A percentile compares a stretch with the other conserved stretches of the same genome.
These are phyloP conservation scores for Caligus rogercresseyi DNA, from an alignment of 1,140 invertebrate genomes.

Conservation along the genomic window DNA sequence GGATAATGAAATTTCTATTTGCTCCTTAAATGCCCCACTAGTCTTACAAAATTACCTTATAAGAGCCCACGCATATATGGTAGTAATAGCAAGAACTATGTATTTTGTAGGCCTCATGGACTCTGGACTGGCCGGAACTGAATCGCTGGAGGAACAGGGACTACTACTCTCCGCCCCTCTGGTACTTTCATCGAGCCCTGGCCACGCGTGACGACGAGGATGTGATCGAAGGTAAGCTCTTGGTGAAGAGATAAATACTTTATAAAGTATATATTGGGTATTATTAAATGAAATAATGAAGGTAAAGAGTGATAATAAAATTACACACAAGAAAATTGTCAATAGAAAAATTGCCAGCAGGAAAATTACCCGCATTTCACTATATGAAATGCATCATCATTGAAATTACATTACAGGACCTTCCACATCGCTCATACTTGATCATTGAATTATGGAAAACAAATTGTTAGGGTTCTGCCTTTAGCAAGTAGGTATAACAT, in stretches of 20 bases:
- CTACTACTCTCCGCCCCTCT: neutral
- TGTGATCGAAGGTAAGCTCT: neutral
- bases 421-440: too few relatives aligned
- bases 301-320: neutral
- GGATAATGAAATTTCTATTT: too few relatives aligned
- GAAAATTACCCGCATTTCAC: neutral
- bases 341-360: neutral
- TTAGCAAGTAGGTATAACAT: too few relatives aligned
- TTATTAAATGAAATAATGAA: neutral
- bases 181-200: slow-evolving; percentile 10
- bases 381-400: too few relatives aligned
- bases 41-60: too few relatives aligned
- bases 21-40: too few relatives aligned
- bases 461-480: too few relatives aligned
- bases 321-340: neutral
- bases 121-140: neutral
- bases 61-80: too few relatives aligned
- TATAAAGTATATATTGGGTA: neutral
- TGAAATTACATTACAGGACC: too few relatives aligned
- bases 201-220: neutral
- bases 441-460: too few relatives aligned
- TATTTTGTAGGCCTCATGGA: neutral
- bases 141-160: neutral
- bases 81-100: too few relatives aligned
- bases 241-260: neutral